These are phyloP conservation scores for Lathronympha strigana DNA, from an alignment of 2,888 invertebrate species.

Conservation along the genomic window DNA sequence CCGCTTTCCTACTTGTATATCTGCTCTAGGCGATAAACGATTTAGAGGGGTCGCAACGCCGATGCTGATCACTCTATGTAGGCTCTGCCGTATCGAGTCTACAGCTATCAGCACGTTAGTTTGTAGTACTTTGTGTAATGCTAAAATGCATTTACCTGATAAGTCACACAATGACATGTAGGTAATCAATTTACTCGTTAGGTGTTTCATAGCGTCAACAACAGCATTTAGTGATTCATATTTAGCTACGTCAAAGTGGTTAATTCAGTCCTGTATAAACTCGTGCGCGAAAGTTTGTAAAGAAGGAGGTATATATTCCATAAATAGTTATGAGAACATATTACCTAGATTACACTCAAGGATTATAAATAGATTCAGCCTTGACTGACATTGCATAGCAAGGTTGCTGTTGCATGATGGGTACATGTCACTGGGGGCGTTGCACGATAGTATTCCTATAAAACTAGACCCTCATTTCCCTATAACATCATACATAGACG, in stretches of 20 bases:
- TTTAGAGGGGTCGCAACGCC: slow-evolving; percentile 14
- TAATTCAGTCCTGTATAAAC: slow-evolving; percentile 17
- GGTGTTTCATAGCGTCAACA: slow-evolving; percentile 1
- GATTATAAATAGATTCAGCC: slow-evolving; percentile 8
- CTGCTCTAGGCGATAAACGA: slow-evolving; percentile 18
- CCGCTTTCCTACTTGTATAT: background rate
- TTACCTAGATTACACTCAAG: background rate
- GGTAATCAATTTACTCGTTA: slow-evolving; percentile 5
- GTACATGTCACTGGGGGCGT: background rate
- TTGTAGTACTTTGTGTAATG: background rate
- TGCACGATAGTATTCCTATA: slow-evolving; percentile 1
- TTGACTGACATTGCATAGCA: slow-evolving; percentile 21
- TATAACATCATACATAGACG: background rate
- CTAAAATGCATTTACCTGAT: background rate
- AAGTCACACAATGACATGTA: background rate
- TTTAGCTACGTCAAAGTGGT: background rate
- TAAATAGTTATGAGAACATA: background rate
- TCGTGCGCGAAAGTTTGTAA: slow-evolving; percentile 8
- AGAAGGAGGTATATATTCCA: background rate
- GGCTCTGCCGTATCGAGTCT: background rate
- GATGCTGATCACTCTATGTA: background rate
- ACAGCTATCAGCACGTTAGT: background rate
- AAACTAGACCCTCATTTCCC: too few relatives aligned
- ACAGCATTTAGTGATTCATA: slow-evolving; percentile 21
- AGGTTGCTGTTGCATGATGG: slow-evolving; percentile 17